Evolutionary conservation across 2,888 invertebrate genomes (phyloP), one percentile per base, ranked within the genome.

Genomic region (Ryuthela nishihirai): DNA sequence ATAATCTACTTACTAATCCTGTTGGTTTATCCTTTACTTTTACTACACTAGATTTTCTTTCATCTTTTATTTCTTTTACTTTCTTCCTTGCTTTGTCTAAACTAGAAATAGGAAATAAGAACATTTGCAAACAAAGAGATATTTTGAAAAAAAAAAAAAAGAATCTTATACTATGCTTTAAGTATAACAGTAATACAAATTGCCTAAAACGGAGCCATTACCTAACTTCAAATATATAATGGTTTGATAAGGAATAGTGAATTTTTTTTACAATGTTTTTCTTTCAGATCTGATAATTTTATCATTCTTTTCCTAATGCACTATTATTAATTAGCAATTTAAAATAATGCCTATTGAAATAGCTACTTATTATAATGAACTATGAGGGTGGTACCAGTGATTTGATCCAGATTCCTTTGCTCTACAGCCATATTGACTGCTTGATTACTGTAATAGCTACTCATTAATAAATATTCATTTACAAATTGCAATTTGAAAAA

Each of bases 1-100:
- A n/a, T n/a, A n/a, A n/a, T n/a, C n/a, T 32, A 55, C 58, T 50
- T 53, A 62, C 62, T 24, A 62, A 45, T 23, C 62, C 58, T 39
- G 49, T 40, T 21, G 62, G 62, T 43, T 56, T 58, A 24, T 58
- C 58, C 29, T 54, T 54, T 3, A 62, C 58, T 54, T 62, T 62
- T 2, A 54, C 54, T 34, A 58, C 25, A 41, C 41, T 58, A 21
- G 62, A 41, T 43, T 44, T 49, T 20, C 43, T 62, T 38, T 58
- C 54, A 18, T 58, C 54, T 46, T 62, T 53, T 32, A 50, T 54
- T 44, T 62, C 58, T 50, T 62, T 52, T 12, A 62, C 34, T 21
- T 58, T 62, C 34, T 46, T 53, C 24, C 58, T 49, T 2, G 58
- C 58, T 18, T 25, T 35, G 45, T 58, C 50, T 26, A 62, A 34